phyloP scores from a whole-genome alignment of 2,888 invertebrate species.

The Nymphalis c-album region DNA sequence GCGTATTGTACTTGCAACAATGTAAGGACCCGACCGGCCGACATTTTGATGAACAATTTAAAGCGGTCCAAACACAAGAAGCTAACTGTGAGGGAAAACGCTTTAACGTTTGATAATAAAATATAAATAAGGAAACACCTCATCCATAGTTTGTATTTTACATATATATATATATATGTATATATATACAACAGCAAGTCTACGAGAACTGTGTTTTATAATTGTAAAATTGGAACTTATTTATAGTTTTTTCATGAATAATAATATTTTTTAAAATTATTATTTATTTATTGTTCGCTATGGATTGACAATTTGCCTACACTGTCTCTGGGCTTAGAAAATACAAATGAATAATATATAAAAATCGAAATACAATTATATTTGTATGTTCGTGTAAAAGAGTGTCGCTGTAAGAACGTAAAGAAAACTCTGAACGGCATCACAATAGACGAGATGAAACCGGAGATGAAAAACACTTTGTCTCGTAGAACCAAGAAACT shows the following conservation, averaged over 20 bases:
- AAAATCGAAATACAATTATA: neutral
- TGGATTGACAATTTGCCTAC: too few species aligned
- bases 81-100: slow-evolving; percentile 3
- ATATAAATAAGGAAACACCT: neutral
- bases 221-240: too few species aligned
- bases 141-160: neutral
- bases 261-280: too few species aligned
- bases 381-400: neutral
- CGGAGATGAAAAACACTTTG: slow-evolving; percentile 21
- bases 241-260: neutral
- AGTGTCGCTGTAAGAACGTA: slow-evolving; percentile 2
- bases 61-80: slow-evolving; percentile 1
- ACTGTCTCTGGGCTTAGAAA: too few species aligned
- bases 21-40: slow-evolving; percentile 6
- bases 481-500: slow-evolving; percentile 6
- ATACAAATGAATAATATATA: neutral
- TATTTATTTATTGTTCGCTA: too few species aligned
- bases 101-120: neutral
- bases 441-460: slow-evolving; percentile 5
- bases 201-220: too few species aligned
- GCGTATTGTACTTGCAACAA: slow-evolving; percentile 20
- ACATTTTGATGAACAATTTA: slow-evolving; percentile 15
- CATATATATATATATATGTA: too few species aligned
- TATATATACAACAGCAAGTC: too few species aligned
- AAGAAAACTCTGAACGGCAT: slow-evolving; percentile 14